Evolutionary conservation across 2,113 vertebrate genomes (phyloP).

Genomic region (Illadopsis cleaveri): DNA sequence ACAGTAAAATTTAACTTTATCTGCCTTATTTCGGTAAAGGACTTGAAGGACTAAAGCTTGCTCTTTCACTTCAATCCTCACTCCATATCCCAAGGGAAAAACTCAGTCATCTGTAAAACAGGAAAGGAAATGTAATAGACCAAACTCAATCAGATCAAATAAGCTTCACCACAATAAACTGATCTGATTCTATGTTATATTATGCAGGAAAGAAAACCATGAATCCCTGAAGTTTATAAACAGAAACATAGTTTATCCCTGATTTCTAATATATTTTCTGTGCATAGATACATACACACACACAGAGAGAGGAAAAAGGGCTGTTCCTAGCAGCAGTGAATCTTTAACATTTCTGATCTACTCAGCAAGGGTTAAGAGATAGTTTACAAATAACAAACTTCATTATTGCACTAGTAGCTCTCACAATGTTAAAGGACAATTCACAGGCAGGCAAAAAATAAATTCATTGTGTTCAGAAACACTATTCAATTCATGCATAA

Average conservation of each 20-base stretch:
- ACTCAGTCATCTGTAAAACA: not conserved
- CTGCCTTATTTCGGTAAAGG: not conserved
- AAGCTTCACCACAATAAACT: not conserved
- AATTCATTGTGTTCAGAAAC: not conserved
- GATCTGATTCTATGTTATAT: not conserved
- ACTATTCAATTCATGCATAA: not conserved
- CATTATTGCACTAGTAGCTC: not conserved
- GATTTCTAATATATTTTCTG: not conserved
- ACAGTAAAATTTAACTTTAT: not conserved
- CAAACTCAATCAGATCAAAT: not conserved
- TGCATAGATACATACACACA: not conserved
- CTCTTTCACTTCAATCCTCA: not conserved
- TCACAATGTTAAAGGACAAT: not conserved
- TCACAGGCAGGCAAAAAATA: not conserved
- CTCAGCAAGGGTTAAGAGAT: not conserved
- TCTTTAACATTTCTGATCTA: not conserved
- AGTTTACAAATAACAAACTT: not conserved
- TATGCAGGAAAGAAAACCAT: not conserved
- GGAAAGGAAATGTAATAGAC: not conserved
- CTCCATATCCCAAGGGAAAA: not conserved
- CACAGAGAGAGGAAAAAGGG: not conserved
- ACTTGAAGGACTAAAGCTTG: not conserved
- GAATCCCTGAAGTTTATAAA: not conserved
- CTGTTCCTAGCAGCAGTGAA: not conserved
- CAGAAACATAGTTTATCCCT: not conserved